Conservation (phyloP, 2,797 vertebrate species). For the Paguma larvata region DNA sequence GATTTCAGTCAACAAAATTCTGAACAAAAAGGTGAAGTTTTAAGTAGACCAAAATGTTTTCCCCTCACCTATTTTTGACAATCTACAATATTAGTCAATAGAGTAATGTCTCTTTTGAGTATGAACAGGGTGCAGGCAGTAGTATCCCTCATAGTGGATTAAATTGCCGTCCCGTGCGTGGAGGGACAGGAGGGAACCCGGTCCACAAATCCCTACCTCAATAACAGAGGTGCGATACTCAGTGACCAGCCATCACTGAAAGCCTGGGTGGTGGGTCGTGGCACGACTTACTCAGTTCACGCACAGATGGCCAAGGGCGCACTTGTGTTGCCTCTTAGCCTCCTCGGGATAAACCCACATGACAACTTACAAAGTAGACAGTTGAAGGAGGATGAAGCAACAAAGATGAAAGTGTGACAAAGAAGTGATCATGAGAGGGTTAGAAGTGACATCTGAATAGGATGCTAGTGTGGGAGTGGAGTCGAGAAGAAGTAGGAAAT, state of each 20-base stretch:
- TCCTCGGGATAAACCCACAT: neutral
- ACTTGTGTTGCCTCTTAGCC: neutral
- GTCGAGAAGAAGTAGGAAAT: neutral
- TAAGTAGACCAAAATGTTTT: neutral
- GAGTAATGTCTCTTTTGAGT: neutral
- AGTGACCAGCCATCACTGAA: neutral
- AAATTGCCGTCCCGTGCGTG: neutral
- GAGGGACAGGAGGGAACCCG: neutral
- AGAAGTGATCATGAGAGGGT: neutral
- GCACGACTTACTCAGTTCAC: neutral
- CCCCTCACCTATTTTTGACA: neutral
- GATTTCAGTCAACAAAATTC: neutral
- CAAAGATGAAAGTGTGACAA: neutral
- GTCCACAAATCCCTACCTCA: neutral
- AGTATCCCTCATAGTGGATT: neutral
- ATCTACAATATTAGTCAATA: neutral
- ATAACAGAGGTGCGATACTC: too few relatives aligned
- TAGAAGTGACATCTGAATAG: neutral
- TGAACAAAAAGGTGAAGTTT: neutral
- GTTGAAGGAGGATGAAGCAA: neutral
- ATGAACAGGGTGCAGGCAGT: neutral
- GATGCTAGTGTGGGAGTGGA: neutral
- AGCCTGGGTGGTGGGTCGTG: neutral
- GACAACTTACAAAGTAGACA: neutral
- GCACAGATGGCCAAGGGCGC: neutral